phyloP scores from a whole-genome alignment of 1,140 invertebrate species.

The Anastatus disparis region DNA sequence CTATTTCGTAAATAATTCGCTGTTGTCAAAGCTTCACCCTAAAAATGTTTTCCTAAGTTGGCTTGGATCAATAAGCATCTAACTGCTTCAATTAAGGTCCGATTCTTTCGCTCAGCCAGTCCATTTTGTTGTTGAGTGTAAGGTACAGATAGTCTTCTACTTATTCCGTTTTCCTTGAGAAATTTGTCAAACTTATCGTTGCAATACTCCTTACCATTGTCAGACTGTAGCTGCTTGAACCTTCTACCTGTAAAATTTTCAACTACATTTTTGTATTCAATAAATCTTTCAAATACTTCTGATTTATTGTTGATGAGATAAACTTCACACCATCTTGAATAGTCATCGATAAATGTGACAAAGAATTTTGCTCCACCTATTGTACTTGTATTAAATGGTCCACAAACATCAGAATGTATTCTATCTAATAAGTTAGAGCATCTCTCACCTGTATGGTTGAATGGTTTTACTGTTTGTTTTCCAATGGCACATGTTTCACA shows the following conservation, averaged over 20 bases:
- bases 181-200: slow-evolving; percentile 44
- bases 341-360: slow-evolving; percentile 55
- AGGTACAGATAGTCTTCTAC: slow-evolving; percentile 35
- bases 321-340: slow-evolving; percentile 43
- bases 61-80: slow-evolving; percentile 45
- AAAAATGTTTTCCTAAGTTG: slow-evolving; percentile 4
- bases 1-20: slow-evolving; percentile 28
- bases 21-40: slow-evolving; percentile 26
- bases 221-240: slow-evolving; percentile 41
- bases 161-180: slow-evolving; percentile 30
- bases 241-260: slow-evolving; percentile 46
- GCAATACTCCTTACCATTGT: slow-evolving; percentile 54
- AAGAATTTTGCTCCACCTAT: slow-evolving; percentile 46
- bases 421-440: neutral
- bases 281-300: slow-evolving; percentile 49
- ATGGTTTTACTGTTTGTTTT: slow-evolving; percentile 25
- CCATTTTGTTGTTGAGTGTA: slow-evolving; percentile 21
- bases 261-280: no score
- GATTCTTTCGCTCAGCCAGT: slow-evolving; percentile 15
- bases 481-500: slow-evolving; percentile 18
- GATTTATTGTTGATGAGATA: slow-evolving; percentile 53
- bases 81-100: slow-evolving; percentile 41
- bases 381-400: slow-evolving; percentile 27
- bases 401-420: slow-evolving; percentile 36
- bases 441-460: neutral